Evolutionary conservation across 2,113 vertebrate species (phyloP), one percentile per base, ranked within the genome.

Genomic region (Thunnus thynnus): DNA sequence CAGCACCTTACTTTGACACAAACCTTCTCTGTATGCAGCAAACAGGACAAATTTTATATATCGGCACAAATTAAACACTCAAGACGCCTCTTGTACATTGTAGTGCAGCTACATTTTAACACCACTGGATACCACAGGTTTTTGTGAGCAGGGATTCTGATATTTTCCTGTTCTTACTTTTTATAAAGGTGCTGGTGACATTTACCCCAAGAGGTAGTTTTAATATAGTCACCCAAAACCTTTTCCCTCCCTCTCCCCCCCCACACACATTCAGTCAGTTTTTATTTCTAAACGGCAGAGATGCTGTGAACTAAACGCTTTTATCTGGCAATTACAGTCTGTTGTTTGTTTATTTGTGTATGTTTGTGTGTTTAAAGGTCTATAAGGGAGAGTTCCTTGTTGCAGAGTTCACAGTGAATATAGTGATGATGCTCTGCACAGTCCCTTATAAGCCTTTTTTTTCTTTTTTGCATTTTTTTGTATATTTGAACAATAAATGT

Each of bases 401-500:
- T 72, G 52, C 78, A 79, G 81, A 64, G 73, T 73, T 75, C 16
- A 58, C 36, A 70, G 22, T 68, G 44, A 69, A 73, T 51, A 88
- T 14, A 6, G 51, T 57, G 61, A 79, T 75, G 69, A 70, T 70
- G 72, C 86, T 76, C 64, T 56, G 83, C 87, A 72, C 4, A 27
- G 51, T 86, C 64, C 70, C 83, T 87, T 72, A 60, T 69, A 55
- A 60, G 64, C 71, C 76, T 47, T 89, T 86, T 89, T 86, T 41
- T 41, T 66, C 76, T 76, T 79, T 84, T 83, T 89, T 91, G 89
- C 92, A 90, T 91, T 76, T 79, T 84, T 83, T 89, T 91, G 89
- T 93, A 91, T 91, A 91, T 92, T 92, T 87, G 84, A 92, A 90
- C 61, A 90, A 91, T 91, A 92, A 92, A 90, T 92, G 81, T 89